Conservation (phyloP, 2,888 invertebrate genomes). For the Drosophila peninsularis region DNA sequence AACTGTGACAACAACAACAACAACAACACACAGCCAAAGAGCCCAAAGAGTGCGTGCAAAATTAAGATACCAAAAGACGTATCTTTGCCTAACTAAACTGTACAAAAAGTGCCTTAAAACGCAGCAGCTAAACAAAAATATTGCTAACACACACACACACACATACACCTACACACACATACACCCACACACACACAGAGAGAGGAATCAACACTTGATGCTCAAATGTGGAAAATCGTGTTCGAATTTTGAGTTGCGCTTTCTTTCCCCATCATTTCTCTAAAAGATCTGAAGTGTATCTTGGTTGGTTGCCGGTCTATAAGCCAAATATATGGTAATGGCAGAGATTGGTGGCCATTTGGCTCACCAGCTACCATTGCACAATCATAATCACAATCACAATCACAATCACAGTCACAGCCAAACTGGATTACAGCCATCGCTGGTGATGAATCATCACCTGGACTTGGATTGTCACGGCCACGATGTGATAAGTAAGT, state of each 20-base stretch:
- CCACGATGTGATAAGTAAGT: conserved; percentile 85
- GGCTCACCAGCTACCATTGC: conserved; percentile 88
- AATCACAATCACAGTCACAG: conserved; percentile 82
- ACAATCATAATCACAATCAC: conserved; percentile 85
- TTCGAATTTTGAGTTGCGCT: conserved; percentile 40
- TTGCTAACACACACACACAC: not conserved
- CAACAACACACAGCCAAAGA: conserved; percentile 31
- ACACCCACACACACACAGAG: not conserved
- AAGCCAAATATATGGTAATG: conserved; percentile 87
- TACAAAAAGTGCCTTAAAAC: conserved; percentile 67
- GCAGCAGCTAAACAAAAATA: conserved; percentile 15
- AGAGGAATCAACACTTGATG: conserved; percentile 45
- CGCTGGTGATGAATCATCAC: conserved; percentile 87
- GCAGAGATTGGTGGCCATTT: conserved; percentile 88
- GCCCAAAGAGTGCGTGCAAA: conserved; percentile 44
- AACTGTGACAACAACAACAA: conserved; percentile 45
- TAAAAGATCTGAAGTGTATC: conserved; percentile 59
- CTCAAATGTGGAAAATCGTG: conserved; percentile 59
- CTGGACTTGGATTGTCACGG: conserved; percentile 85
- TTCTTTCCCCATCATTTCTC: conserved; percentile 31
- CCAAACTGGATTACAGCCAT: conserved; percentile 87
- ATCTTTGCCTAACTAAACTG: conserved; percentile 51
- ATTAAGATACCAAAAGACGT: conserved; percentile 19
- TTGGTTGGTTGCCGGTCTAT: conserved; percentile 71
- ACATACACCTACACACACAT: not conserved